These are phyloP conservation scores for Chelonus insularis DNA, from an alignment of 1,140 invertebrate genomes.

Conservation along the genomic window DNA sequence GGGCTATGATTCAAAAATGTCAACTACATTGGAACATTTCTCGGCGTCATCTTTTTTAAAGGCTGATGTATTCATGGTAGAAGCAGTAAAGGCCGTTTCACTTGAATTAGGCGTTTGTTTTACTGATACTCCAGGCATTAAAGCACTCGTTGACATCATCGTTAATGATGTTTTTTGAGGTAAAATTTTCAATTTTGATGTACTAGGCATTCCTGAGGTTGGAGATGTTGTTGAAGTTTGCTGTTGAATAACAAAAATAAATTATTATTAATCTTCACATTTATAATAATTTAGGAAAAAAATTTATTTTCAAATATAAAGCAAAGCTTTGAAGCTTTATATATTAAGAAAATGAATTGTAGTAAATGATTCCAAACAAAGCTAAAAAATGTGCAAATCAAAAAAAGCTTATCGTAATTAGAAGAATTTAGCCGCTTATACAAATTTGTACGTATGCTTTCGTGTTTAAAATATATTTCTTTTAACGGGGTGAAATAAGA, in stretches of 20 bases:
- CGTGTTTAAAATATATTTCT: too few species aligned
- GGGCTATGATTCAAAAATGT: conserved; percentile 32
- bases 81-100: conserved; percentile 30
- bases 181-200: conserved; percentile 24
- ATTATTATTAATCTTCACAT: not conserved
- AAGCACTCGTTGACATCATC: not conserved
- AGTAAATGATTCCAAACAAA: too few species aligned
- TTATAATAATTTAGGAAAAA: too few species aligned
- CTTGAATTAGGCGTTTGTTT: conserved; percentile 13
- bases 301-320: too few species aligned
- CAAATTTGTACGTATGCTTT: too few species aligned
- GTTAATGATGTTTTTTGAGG: conserved; percentile 28
- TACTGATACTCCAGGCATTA: not conserved
- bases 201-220: conserved; percentile 26
- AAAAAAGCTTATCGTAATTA: too few species aligned
- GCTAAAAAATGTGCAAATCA: too few species aligned
- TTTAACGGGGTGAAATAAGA: not conserved
- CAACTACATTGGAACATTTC: conserved; percentile 29
- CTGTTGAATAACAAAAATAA: conserved; percentile 31
- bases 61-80: conserved; percentile 26
- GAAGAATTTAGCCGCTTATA: too few species aligned
- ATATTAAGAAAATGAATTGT: too few species aligned
- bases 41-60: conserved; percentile 26
- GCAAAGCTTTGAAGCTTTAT: too few species aligned
- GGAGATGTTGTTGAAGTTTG: conserved; percentile 50